Evolutionary conservation across 2,113 vertebrate genomes (phyloP), one percentile per base, ranked within the genome.

Genomic region (Pycnonotus jocosus): DNA sequence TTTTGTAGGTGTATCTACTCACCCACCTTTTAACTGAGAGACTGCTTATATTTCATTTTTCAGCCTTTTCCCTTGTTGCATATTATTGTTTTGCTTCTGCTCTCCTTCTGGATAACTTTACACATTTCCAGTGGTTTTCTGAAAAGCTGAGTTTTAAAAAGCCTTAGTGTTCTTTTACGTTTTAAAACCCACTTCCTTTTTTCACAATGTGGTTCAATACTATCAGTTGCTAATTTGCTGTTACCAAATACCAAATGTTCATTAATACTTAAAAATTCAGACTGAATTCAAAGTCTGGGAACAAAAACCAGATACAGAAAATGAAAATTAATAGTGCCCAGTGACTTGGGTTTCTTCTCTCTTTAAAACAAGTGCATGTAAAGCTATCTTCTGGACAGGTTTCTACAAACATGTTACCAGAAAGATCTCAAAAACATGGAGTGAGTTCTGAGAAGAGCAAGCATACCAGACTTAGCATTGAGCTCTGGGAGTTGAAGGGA

Each of bases 401-500:
- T 90, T 90, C 87, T 74, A 65, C 7, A 7, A 83, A 70, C 35
- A 45, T 3, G 0, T 82, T 87, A 70, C 81, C 81, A 95, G 92
- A 96, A 96, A 37, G 76, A 79, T 92, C 71, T 92, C 62, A 89
- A 56, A 95, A 90, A 38, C 50, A 80, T 19, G 31, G 60, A 50
- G 25, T 64, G 81, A 93, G 60, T 94, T 95, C 81, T 92, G 88
- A 94, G 89, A 95, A 92, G 76, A 88, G 79, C 65, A 61, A 86
- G 48, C 64, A 71, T 93, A 61, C 85, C 88, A 92, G 80, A 70
- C 54, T 92, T 88, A 95, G 81, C 60, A 74, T 2, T 90, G 90
- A 95, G 66, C 90, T 83, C 90, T 90, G 76, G 50, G 82, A 85
- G 82, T 15, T 92, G 88, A 78, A 95, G 88, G 77, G 93, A 78